Conservation (phyloP, 2,888 invertebrate species). For the Hyposoter didymator region DNA sequence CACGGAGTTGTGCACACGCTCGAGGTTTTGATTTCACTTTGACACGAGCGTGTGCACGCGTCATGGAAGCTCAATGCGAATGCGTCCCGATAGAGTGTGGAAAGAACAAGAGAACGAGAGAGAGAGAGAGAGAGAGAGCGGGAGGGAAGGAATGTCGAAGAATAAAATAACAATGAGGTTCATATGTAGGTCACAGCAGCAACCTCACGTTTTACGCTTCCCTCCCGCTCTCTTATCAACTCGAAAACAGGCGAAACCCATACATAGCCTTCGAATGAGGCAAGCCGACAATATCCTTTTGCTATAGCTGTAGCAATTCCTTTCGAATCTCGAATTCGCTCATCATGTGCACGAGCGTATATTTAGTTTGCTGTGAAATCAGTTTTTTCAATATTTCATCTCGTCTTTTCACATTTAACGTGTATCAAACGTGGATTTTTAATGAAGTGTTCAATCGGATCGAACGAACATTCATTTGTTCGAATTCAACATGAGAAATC, state of each 20-base stretch:
- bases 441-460: neutral
- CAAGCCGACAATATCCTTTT: constrained; percentile 4
- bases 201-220: constrained; percentile 14
- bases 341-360: neutral
- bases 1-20: neutral
- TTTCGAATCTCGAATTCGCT: constrained; percentile 1
- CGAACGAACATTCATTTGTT: neutral
- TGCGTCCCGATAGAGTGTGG: neutral
- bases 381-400: neutral
- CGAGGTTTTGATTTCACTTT: constrained; percentile 52
- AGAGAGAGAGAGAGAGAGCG: neutral
- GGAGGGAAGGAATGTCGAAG: neutral
- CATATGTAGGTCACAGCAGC: constrained; percentile 46
- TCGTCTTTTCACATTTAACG: neutral
- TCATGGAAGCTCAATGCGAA: constrained; percentile 31
- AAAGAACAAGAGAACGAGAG: neutral
- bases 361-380: constrained; percentile 1
- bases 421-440: neutral
- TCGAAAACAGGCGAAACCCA: constrained; percentile 37
- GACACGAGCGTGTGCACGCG: constrained; percentile 3
- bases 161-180: constrained; percentile 38
- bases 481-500: neutral
- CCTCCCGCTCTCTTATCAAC: constrained; percentile 50
- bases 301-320: constrained; percentile 35
- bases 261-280: constrained; percentile 25